A percentile compares a stretch with the other conserved stretches of the same genome.
phyloP scores from a whole-genome alignment of 2,888 invertebrate species.

The Empis stercorea region DNA sequence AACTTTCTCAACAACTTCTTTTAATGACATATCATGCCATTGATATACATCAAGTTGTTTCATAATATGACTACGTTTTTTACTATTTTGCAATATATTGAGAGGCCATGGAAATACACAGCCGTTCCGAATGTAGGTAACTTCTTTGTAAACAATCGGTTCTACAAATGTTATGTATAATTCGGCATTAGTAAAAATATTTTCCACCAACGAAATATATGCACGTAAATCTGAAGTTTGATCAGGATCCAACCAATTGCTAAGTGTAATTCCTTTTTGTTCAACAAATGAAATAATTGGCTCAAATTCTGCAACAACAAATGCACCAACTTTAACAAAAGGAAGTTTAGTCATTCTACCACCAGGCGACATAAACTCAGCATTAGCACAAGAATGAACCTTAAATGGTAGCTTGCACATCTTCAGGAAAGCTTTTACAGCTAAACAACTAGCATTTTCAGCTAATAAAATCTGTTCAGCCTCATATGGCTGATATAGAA shows the following conservation, averaged over 20 bases:
- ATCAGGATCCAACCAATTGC: conserved; percentile 53
- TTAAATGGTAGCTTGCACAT: conserved; percentile 80
- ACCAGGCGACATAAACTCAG: conserved; percentile 93
- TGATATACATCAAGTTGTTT: conserved; percentile 63
- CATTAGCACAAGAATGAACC: conserved; percentile 75
- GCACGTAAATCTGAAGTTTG: conserved; percentile 87
- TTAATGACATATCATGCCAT: conserved; percentile 68
- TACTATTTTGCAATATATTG: conserved; percentile 64
- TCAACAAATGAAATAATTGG: conserved; percentile 81
- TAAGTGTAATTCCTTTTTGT: conserved; percentile 68
- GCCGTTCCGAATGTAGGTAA: conserved; percentile 75
- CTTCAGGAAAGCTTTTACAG: conserved; percentile 83
- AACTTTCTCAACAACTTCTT: conserved; percentile 62
- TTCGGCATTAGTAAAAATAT: conserved; percentile 84
- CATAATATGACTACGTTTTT: conserved; percentile 55
- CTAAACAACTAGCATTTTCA: conserved; percentile 86
- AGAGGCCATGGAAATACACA: conserved; percentile 91
- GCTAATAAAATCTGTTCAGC: conserved; percentile 88
- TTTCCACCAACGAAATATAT: conserved; percentile 80
- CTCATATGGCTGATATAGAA: conserved; percentile 78
- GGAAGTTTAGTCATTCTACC: conserved; percentile 64
- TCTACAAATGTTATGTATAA: conserved; percentile 78
- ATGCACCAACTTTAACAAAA: conserved; percentile 80
- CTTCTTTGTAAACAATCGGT: conserved; percentile 59
- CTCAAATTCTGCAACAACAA: conserved; percentile 80